Base-by-base conservation (phyloP, 2,888 invertebrate species). In the Odontothrips loti region DNA sequence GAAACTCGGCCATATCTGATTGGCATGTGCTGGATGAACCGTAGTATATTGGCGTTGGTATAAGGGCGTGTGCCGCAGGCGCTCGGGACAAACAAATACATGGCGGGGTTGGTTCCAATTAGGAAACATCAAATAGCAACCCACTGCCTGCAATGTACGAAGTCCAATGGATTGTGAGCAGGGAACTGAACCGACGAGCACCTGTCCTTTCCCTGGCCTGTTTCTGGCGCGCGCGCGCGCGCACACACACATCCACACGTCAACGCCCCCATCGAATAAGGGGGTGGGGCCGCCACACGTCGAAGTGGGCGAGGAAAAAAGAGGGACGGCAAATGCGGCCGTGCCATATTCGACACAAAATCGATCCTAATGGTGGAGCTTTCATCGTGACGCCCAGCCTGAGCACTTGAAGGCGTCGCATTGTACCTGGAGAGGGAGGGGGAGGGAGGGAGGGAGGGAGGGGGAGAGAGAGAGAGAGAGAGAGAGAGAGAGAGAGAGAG, bases 401-500 rank as follows among this genome's bases (percentile, higher is more conserved):
- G 34, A 43, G 34, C 34, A 43, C 34, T 43, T 43, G 34, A 43
- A 6, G 34, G 34, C 34, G 34, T 6, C 34, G 34, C 34, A 6
- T 6, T 4, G 2, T 43, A 43, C 34, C 34, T 43, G 9, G 47
- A 29, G 23, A 75, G 68, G 17, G 80, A 68, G 47, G 0, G 63
- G 80, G 63, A 15, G 81, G 20, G 51, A 78, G 34, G 80, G 79
- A 48, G 80, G 80, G 80, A 47, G 81, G 82, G 81, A 81, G 79
- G 68, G 82, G 80, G 80, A 79, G 75, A 80, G 81, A 80, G 48
- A 51, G 75, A 58, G 83, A 79, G 81, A 51, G 79, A 79, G 79
- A 78, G 29, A 81, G 79, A 48, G 80, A 81, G 80, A 51, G 81
- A 82, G 81, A 82, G 79, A 79, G 82, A 81, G 81, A 79, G 79